These are phyloP conservation scores for Grammomys surdaster DNA, from an alignment of 2,113 vertebrate species.

Conservation along the genomic window DNA sequence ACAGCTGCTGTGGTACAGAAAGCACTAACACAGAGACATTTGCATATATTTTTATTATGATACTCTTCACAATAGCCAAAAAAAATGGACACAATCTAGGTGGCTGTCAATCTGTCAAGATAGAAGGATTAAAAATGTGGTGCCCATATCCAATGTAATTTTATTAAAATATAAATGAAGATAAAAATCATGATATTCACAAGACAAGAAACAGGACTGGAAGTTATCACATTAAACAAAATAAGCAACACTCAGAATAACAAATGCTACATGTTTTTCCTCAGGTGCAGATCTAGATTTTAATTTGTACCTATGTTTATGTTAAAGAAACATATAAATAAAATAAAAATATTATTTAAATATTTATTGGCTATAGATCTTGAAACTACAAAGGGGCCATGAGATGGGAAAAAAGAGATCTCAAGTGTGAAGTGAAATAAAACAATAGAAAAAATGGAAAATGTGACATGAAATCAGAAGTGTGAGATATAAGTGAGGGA, in stretches of 20 bases:
- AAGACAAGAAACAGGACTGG: background rate
- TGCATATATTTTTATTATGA: background rate
- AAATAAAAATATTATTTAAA: too few species aligned
- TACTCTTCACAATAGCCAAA: background rate
- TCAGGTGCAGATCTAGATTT: background rate
- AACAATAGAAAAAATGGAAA: background rate
- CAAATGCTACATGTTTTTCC: background rate
- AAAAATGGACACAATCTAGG: background rate
- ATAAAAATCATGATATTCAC: background rate
- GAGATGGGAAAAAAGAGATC: background rate
- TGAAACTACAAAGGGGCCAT: background rate
- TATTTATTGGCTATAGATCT: background rate
- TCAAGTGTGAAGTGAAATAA: background rate
- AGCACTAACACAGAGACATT: background rate
- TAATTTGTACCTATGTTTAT: background rate
- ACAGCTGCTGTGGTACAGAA: background rate
- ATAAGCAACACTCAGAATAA: background rate
- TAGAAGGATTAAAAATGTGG: background rate
- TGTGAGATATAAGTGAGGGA: background rate
- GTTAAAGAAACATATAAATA: background rate
- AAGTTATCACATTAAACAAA: background rate
- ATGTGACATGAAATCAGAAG: background rate
- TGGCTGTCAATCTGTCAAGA: background rate
- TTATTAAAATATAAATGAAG: background rate
- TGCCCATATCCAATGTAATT: background rate